Evolutionary conservation across 2,888 invertebrate genomes (phyloP), one percentile per base, ranked within the genome.

Genomic region (Ephialtes manifestator): DNA sequence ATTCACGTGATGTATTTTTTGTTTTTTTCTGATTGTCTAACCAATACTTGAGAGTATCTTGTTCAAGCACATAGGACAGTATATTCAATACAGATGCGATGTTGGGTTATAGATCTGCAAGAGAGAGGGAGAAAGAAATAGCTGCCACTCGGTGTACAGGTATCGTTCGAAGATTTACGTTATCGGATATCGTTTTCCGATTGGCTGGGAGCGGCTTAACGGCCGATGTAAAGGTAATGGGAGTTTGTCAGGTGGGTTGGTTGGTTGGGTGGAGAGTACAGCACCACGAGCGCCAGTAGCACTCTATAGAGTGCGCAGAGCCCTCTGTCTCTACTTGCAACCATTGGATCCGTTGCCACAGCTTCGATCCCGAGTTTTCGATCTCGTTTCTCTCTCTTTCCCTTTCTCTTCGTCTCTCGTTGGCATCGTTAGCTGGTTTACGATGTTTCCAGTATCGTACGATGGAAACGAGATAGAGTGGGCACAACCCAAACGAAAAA

Each of bases 141-240:
- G 75, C 60, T 67, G 76, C 65, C 78, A 75, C 48, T 84, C 55
- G 65, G 43, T 84, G 75, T 71, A 76, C 76, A 76, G 60, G 67
- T 67, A 84, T 84, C 75, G 80, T 71, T 71, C 78, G 86, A 88
- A 88, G 89, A 89, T 90, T 92, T 90, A 90, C 89, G 89, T 90
- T 91, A 91, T 92, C 89, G 90, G 90, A 91, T 92, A 91, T 92
- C 89, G 92, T 91, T 92, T 92, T 91, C 88, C 92, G 89, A 92
- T 92, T 90, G 89, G 88, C 88, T 85, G 86, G 85, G 83, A 85
- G 86, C 87, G 86, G 88, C 89, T 91, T 88, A 90, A 89, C 90
- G 90, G 88, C 70, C 89, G 87, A 89, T 89, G 90, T 86, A 87
- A 91, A 87, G 87, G 89, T 91, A 92, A 92, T 89, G 89, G 88